A percentile compares a stretch with the other conserved stretches of the same genome.
Conservation (phyloP, 2,113 vertebrate genomes). For the Sialia sialis region DNA sequence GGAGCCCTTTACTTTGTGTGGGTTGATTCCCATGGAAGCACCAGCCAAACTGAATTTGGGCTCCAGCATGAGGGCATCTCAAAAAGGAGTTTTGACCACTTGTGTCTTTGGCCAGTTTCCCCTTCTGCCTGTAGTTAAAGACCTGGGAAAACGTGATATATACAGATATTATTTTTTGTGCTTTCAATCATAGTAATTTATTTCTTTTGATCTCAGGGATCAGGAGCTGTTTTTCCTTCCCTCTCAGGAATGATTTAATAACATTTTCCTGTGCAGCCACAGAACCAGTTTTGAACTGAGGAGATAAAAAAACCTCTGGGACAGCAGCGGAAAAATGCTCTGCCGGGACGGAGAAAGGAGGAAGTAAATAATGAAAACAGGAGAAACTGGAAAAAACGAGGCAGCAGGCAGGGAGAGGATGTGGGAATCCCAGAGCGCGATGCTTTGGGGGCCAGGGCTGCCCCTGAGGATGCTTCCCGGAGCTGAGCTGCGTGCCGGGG, state of each 20-base stretch:
- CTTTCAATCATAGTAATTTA: background rate
- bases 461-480: background rate
- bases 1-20: background rate
- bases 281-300: background rate
- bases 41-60: background rate
- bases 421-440: rapidly evolving
- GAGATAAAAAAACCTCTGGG: background rate
- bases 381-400: background rate
- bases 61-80: background rate
- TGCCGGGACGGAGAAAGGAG: background rate
- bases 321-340: rapidly evolving
- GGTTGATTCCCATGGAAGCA: background rate
- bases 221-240: background rate
- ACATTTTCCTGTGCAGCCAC: background rate
- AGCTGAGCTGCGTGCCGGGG: background rate
- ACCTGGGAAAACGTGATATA: background rate
- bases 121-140: background rate
- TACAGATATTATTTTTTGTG: background rate
- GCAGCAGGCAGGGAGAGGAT: background rate
- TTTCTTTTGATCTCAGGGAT: background rate
- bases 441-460: background rate
- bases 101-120: background rate
- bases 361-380: background rate
- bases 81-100: background rate
- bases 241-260: background rate